phyloP scores from a whole-genome alignment of 2,888 invertebrate genomes.

The Alloplasta piceator region DNA sequence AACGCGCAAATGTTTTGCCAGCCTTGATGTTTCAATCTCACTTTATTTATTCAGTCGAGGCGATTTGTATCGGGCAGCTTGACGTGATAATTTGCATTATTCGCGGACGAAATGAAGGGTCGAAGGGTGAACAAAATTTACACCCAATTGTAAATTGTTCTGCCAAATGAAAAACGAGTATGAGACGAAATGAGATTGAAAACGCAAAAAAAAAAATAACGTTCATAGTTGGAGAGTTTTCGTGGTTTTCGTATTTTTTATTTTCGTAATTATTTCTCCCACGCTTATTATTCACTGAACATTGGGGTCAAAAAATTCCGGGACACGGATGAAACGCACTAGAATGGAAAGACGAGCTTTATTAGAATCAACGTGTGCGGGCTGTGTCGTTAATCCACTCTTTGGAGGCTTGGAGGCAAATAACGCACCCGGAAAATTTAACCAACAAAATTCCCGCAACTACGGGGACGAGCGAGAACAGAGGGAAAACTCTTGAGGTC shows the following conservation, averaged over 20 bases:
- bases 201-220: too few relatives aligned
- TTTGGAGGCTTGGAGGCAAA: constrained; percentile 27
- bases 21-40: constrained; percentile 9
- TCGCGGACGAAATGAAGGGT: not conserved
- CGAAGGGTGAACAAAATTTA: too few relatives aligned
- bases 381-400: constrained; percentile 20
- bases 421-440: constrained; percentile 38
- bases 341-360: constrained; percentile 23
- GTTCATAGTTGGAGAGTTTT: too few relatives aligned
- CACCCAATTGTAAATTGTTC: too few relatives aligned
- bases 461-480: too few relatives aligned
- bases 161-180: too few relatives aligned
- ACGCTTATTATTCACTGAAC: too few relatives aligned
- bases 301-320: not conserved
- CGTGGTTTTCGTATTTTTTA: too few relatives aligned
- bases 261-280: too few relatives aligned
- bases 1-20: not conserved
- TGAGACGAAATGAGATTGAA: too few relatives aligned
- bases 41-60: constrained; percentile 35
- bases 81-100: not conserved
- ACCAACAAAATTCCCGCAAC: constrained; percentile 44
- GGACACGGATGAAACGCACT: constrained; percentile 2
- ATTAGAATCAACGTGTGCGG: constrained; percentile 7
- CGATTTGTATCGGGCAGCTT: constrained; percentile 5
- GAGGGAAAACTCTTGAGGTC: constrained; percentile 10